Conservation (phyloP, 2,888 invertebrate species). For the Ectobius pallidus region DNA sequence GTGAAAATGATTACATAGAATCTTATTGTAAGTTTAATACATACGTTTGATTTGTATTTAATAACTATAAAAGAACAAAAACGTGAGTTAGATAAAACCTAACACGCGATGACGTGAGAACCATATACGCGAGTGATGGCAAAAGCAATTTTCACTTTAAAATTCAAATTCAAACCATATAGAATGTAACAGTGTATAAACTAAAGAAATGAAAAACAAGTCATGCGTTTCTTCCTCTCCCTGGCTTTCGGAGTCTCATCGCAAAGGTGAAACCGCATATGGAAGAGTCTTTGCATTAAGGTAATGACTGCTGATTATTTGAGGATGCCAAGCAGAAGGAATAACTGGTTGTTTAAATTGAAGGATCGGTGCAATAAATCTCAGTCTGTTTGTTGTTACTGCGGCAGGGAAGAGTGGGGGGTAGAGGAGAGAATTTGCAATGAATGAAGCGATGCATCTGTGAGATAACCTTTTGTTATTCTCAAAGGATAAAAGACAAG, state of each 20-base stretch:
- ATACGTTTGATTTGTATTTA: too few species aligned
- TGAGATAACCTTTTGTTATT: conserved; percentile 3
- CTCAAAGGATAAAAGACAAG: background rate
- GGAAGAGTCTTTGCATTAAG: background rate
- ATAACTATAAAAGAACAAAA: too few species aligned
- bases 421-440: background rate
- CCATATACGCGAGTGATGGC: too few species aligned
- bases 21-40: too few species aligned
- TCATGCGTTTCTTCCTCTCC: background rate
- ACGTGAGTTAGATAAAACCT: too few species aligned
- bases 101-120: too few species aligned
- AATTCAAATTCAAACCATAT: too few species aligned
- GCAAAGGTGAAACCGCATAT: background rate
- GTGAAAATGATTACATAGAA: too few species aligned
- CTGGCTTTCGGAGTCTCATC: background rate
- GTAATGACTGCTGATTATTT: background rate
- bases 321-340: background rate
- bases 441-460: conserved; percentile 1
- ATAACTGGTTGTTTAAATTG: background rate
- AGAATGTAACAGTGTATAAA: too few species aligned
- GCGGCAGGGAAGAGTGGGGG: background rate
- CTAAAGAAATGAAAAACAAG: too few species aligned
- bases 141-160: too few species aligned
- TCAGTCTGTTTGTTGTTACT: background rate
- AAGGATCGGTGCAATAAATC: conserved; percentile 1